phyloP scores from a whole-genome alignment of 64 coral and sea anemone genomes.

The Dendrophyllia cribrosa region DNA sequence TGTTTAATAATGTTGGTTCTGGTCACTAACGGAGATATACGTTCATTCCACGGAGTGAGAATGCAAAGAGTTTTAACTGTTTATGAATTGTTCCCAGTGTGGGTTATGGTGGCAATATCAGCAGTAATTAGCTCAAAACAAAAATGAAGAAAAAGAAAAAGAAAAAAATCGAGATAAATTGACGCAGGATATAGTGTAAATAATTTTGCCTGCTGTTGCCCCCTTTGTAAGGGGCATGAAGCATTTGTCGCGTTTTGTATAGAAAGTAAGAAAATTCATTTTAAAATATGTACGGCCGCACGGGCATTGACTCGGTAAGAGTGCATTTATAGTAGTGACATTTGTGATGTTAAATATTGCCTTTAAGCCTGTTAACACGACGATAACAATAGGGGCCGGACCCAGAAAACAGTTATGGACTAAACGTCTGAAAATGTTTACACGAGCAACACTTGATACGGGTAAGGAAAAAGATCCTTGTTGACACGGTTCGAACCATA shows the following conservation, averaged over 20 bases:
- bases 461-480: too few species aligned
- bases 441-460: too few species aligned
- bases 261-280: neutral
- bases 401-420: too few species aligned
- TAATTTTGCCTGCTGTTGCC: constrained; percentile 2
- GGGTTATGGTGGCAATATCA: neutral
- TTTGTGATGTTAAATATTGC: neutral
- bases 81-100: neutral
- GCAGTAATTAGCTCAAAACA: neutral
- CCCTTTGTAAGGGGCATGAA: neutral
- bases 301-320: too few species aligned
- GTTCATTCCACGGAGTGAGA: neutral
- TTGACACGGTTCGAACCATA: too few species aligned
- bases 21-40: neutral
- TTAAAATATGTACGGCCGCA: too few species aligned
- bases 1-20: neutral
- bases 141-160: neutral
- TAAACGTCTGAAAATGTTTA: too few species aligned
- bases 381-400: too few species aligned
- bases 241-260: constrained; percentile 22
- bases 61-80: neutral
- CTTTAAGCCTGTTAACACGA: too few species aligned
- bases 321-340: neutral
- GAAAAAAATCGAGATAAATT: neutral
- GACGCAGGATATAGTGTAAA: neutral